These are phyloP conservation scores for Portunus trituberculatus DNA, from an alignment of 1,140 invertebrate species.

Conservation along the genomic window DNA sequence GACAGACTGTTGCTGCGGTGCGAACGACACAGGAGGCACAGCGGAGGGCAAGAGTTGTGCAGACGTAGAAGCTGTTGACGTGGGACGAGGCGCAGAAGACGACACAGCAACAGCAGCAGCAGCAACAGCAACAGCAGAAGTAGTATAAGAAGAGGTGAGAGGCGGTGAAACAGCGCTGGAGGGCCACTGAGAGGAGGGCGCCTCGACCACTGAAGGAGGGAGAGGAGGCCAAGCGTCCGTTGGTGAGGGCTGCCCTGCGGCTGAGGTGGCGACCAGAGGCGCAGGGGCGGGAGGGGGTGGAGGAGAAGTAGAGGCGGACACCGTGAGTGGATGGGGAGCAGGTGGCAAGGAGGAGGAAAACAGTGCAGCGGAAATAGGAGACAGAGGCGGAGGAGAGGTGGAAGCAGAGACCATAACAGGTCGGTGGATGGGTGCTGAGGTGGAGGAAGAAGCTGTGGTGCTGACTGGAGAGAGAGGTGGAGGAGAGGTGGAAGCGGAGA, in stretches of 20 bases:
- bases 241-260: neutral
- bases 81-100: neutral
- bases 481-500: neutral
- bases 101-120: neutral
- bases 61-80: neutral
- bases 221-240: neutral
- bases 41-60: neutral
- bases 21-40: neutral
- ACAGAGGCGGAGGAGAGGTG: neutral
- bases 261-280: neutral
- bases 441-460: neutral
- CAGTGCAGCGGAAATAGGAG: no score
- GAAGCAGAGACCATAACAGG: no score
- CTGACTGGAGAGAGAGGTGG: neutral
- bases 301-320: no score
- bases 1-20: neutral
- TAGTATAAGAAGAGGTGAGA: neutral
- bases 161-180: neutral
- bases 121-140: no score
- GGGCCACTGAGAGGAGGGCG: neutral
- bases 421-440: no score
- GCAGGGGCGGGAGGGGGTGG: no score
- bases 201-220: neutral
- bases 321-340: no score
- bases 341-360: no score